Evolutionary conservation across 2,113 vertebrate genomes (phyloP).

Genomic region (Dromas ardeola): DNA sequence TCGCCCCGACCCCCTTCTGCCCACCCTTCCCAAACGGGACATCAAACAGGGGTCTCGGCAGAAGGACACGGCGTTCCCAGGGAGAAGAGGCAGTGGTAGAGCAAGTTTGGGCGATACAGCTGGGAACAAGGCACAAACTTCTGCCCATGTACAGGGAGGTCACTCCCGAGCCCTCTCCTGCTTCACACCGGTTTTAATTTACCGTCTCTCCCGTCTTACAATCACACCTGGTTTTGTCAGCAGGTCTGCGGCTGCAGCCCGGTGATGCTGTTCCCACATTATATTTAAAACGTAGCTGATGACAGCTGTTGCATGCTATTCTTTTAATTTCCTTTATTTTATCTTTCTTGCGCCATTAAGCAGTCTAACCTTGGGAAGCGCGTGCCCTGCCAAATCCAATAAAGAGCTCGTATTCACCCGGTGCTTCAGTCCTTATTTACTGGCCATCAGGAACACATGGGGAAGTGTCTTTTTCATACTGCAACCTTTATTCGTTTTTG

Average conservation of each 20-base stretch:
- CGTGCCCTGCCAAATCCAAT: fast-evolving
- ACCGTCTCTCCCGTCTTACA: background rate
- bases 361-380: background rate
- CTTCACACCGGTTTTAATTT: fast-evolving
- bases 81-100: fast-evolving
- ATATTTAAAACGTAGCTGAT: background rate
- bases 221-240: fast-evolving
- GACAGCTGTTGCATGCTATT: fast-evolving
- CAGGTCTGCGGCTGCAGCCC: fast-evolving
- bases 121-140: background rate
- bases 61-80: fast-evolving
- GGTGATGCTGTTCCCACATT: fast-evolving
- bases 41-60: fast-evolving
- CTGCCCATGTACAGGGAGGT: fast-evolving
- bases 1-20: fast-evolving
- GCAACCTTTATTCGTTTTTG: background rate
- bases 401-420: background rate
- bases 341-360: fast-evolving
- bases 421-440: fast-evolving
- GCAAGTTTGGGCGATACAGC: fast-evolving
- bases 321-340: background rate
- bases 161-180: background rate
- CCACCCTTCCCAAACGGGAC: background rate
- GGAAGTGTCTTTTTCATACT: background rate
- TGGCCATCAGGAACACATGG: background rate